Conservation (phyloP, 2,113 vertebrate species). For the Triplophysa tibetana region DNA sequence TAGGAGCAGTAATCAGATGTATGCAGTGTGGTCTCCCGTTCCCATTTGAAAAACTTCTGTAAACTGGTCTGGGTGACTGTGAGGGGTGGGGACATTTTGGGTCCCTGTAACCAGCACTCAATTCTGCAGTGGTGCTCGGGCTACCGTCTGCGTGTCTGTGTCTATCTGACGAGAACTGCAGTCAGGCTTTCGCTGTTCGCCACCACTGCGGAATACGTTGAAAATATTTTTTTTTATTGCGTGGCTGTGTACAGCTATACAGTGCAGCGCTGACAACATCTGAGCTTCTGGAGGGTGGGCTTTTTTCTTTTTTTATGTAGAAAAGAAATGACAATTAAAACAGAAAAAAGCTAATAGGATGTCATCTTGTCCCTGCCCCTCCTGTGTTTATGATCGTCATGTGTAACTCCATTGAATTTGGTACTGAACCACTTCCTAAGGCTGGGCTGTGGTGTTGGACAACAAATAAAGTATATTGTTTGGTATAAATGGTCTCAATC, state of each 20-base stretch:
- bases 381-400: constrained; percentile 96
- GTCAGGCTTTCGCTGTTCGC: constrained; percentile 9
- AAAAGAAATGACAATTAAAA: constrained; percentile 70
- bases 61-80: constrained; percentile 54
- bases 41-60: constrained; percentile 76
- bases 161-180: constrained; percentile 23
- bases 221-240: constrained; percentile 38
- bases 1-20: constrained; percentile 72
- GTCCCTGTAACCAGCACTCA: constrained; percentile 61
- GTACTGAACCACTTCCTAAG: constrained; percentile 95
- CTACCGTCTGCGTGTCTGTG: constrained; percentile 47
- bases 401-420: constrained; percentile 99
- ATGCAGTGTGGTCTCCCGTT: constrained; percentile 56
- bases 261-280: constrained; percentile 79
- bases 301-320: constrained; percentile 58
- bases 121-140: constrained; percentile 59
- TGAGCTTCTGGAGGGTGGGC: constrained; percentile 78
- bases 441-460: constrained; percentile 95
- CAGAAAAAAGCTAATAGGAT: constrained; percentile 67
- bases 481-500: constrained; percentile 79
- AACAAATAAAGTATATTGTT: constrained; percentile 99
- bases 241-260: constrained; percentile 71
- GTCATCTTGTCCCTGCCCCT: constrained; percentile 80
- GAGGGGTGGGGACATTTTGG: constrained; percentile 58
- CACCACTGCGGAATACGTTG: constrained; percentile 31